Evolutionary conservation across 1,140 invertebrate genomes (phyloP).

Genomic region (Lasioglossum baleicum): DNA sequence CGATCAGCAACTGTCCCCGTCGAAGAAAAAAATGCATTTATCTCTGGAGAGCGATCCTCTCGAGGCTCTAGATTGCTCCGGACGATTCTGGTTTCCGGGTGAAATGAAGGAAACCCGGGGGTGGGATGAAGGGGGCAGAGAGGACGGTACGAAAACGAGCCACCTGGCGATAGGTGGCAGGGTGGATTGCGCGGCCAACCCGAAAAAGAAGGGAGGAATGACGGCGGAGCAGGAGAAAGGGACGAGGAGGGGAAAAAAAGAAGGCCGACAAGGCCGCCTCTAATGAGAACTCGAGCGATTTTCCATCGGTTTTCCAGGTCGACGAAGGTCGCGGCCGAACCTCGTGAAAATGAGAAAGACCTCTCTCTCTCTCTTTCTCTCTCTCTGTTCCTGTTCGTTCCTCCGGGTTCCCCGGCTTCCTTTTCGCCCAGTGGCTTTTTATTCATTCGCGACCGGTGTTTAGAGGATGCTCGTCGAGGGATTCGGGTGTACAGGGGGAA

Average conservation of each 20-base stretch:
- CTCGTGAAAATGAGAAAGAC: constrained; percentile 44
- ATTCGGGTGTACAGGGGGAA: not conserved
- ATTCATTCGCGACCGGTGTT: too few relatives aligned
- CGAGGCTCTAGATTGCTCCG: constrained; percentile 20
- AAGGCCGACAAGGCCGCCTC: constrained; percentile 57
- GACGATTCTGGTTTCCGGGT: not conserved
- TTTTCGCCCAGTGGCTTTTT: too few relatives aligned
- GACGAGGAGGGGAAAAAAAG: not conserved
- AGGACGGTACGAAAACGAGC: too few relatives aligned
- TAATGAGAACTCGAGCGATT: constrained; percentile 68
- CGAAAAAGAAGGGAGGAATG: constrained; percentile 24
- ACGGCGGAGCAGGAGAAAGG: not conserved
- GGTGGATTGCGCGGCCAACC: constrained; percentile 20
- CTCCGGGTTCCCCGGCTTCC: too few relatives aligned
- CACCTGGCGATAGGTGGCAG: not conserved
- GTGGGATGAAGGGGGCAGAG: not conserved
- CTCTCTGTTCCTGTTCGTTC: not conserved
- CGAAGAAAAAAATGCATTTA: not conserved
- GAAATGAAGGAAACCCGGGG: constrained; percentile 6
- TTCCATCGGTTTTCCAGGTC: constrained; percentile 60
- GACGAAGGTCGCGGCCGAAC: constrained; percentile 60
- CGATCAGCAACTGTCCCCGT: not conserved
- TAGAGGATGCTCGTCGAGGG: too few relatives aligned
- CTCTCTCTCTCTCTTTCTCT: not conserved
- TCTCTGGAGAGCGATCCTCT: not conserved